A percentile compares a stretch with the other conserved stretches of the same genome.
Evolutionary conservation across 2,888 invertebrate species (phyloP).

Genomic region (Erpobdella octoculata): DNA sequence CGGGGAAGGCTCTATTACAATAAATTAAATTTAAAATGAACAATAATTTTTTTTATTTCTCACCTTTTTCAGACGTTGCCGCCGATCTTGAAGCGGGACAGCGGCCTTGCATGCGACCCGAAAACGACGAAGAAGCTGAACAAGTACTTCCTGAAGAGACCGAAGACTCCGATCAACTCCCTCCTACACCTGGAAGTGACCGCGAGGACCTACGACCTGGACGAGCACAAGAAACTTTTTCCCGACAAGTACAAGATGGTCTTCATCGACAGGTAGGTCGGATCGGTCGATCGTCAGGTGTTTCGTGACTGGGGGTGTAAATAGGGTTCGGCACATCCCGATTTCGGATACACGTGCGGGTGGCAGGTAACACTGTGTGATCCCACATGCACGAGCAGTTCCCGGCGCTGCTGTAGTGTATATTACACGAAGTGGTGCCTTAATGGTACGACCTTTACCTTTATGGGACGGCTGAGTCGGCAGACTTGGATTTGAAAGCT

Average conservation of each 20-base stretch:
- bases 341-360: background rate
- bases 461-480: too few species aligned
- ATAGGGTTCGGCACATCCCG: background rate
- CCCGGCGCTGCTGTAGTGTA: too few species aligned
- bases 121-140: slow-evolving; percentile 38
- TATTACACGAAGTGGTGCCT: too few species aligned
- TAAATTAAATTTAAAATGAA: background rate
- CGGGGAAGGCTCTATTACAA: background rate
- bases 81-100: slow-evolving; percentile 47
- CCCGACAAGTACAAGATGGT: slow-evolving; percentile 45
- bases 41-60: background rate
- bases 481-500: too few species aligned
- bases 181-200: slow-evolving; percentile 50
- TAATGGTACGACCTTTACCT: too few species aligned
- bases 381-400: too few species aligned
- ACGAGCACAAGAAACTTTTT: slow-evolving; percentile 48
- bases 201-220: slow-evolving; percentile 48
- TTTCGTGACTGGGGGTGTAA: background rate
- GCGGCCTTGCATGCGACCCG: slow-evolving; percentile 40
- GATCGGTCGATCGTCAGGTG: background rate
- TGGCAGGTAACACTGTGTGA: too few species aligned
- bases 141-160: slow-evolving; percentile 44
- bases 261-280: slow-evolving; percentile 45
- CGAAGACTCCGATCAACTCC: slow-evolving; percentile 46
- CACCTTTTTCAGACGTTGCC: slow-evolving; percentile 45